A percentile compares a stretch with the other conserved stretches of the same genome.
These are phyloP conservation scores for Neogobius melanostomus DNA, from an alignment of 2,113 vertebrate species.

Conservation along the genomic window DNA sequence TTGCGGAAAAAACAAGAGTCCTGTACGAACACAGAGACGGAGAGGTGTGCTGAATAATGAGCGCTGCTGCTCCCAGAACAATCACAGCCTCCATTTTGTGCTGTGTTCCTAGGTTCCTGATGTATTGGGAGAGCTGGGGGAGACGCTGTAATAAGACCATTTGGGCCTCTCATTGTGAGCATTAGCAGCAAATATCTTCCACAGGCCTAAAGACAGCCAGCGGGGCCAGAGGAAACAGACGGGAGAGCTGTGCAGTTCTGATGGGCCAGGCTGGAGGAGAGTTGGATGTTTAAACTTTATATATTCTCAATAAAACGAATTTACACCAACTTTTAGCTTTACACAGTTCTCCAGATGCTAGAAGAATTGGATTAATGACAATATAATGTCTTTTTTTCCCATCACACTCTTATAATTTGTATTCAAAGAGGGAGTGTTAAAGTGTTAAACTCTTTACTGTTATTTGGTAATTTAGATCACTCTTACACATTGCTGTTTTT, in stretches of 20 bases:
- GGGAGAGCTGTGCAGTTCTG: slow-evolving; percentile 45
- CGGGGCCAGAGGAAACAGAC: slow-evolving; percentile 64
- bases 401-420: too few species aligned
- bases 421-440: too few species aligned
- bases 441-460: too few species aligned
- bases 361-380: neutral
- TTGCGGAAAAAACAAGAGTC: slow-evolving; percentile 27
- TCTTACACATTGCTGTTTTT: too few species aligned
- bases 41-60: slow-evolving; percentile 75
- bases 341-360: neutral
- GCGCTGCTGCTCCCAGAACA: slow-evolving; percentile 78
- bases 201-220: slow-evolving; percentile 72
- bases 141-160: slow-evolving; percentile 80
- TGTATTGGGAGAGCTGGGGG: slow-evolving; percentile 75
- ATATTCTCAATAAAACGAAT: too few species aligned
- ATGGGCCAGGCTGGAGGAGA: slow-evolving; percentile 49
- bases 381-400: too few species aligned
- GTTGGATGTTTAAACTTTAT: slow-evolving; percentile 21
- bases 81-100: slow-evolving; percentile 76
- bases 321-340: too few species aligned
- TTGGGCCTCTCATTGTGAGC: slow-evolving; percentile 76
- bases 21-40: slow-evolving; percentile 47
- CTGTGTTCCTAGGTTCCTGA: slow-evolving; percentile 72
- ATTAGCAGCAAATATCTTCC: slow-evolving; percentile 78
- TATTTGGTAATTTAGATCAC: too few species aligned